These are phyloP conservation scores for Tetheella fluctuosa DNA, from an alignment of 2,888 invertebrate genomes.

Conservation along the genomic window DNA sequence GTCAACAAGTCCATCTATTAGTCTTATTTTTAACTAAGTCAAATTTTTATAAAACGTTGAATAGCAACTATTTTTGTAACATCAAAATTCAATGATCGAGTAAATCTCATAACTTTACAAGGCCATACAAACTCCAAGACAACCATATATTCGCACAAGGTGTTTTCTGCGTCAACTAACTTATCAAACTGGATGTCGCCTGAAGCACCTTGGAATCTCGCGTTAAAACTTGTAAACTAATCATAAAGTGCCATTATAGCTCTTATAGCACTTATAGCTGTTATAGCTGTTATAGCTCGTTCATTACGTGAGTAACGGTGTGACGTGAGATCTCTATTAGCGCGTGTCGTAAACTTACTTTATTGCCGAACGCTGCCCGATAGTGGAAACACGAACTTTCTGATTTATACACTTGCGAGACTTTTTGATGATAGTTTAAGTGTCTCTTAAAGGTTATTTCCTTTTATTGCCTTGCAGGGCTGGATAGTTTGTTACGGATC, in stretches of 20 bases:
- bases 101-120: background rate
- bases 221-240: conserved; percentile 31
- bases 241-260: conserved; percentile 27
- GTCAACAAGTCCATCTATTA: no score
- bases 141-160: conserved; percentile 1
- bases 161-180: conserved; percentile 3
- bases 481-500: background rate
- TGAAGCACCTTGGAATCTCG: conserved; percentile 19
- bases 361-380: conserved; percentile 41
- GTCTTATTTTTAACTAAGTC: no score
- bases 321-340: conserved; percentile 44
- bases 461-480: background rate
- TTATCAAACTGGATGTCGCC: conserved; percentile 14
- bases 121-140: background rate
- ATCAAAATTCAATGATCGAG: background rate
- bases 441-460: conserved; percentile 4
- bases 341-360: conserved; percentile 53
- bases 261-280: conserved; percentile 11
- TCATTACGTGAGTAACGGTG: conserved; percentile 22
- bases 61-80: no score
- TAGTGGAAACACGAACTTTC: conserved; percentile 52
- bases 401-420: conserved; percentile 48
- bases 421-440: conserved; percentile 9
- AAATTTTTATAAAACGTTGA: no score
- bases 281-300: conserved; percentile 14